Evolutionary conservation across 2,113 vertebrate genomes (phyloP), one percentile per base, ranked within the genome.

Genomic region (Vombatus ursinus): DNA sequence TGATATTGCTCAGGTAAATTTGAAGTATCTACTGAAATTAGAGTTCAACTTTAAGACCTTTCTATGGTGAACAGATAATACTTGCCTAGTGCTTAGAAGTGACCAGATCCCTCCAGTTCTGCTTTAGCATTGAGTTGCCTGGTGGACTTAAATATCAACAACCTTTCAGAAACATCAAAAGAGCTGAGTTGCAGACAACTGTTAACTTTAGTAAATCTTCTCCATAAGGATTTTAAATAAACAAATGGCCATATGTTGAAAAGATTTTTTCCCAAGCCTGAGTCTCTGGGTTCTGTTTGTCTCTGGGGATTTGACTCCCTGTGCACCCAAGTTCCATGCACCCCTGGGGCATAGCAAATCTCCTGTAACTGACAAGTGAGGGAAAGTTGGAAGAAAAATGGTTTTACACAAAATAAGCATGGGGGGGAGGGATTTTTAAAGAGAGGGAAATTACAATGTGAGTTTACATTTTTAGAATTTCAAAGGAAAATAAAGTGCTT

Each of bases 11-110:
- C 99, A 99, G 98, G 98, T 99, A 90, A 99, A 99, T 97, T 98
- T 99, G 97, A 99, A 99, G 98, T 99, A 99, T 98, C 99, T 99
- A 97, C 98, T 99, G 99, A 99, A 99, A 98, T 98, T 99, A 97
- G 99, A 99, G 96, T 99, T 99, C 98, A 99, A 99, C 98, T 99
- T 99, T 98, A 99, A 99, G 98, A 99, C 99, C 0, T 99, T 99
- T 52, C 98, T 99, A 94, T 99, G 99, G 99, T 99, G 99, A 99
- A 98, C 90, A 54, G 52, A 8, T 93, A 57, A 3, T 2, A 0
- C 5, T 12, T 91, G 93, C 95, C 4, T 37, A 24, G 57, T 26
- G 31, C 57, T 61, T 22, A 37, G 57, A 99, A 98, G 25, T 61
- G 28, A 68, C 31, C 22, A 0, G 48, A 3, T 54, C 37, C 77